Percentiles rank a stretch among this genome's conserved stretches.
Conservation (phyloP, 1,140 invertebrate genomes). For the Ostrea denselamellosa region DNA sequence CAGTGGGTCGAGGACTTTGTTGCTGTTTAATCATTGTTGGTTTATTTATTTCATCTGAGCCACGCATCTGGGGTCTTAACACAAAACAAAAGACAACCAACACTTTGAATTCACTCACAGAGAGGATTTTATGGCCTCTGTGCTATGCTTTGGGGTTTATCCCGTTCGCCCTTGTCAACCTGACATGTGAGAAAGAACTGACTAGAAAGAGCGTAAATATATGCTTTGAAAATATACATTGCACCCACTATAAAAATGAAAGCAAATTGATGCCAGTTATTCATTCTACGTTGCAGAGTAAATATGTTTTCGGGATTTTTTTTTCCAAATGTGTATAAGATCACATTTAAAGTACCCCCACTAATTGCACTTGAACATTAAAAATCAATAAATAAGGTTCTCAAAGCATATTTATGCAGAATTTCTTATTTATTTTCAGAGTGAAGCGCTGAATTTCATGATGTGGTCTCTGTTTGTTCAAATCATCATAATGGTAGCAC, state of each 20-base stretch:
- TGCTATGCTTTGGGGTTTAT: conserved; percentile 58
- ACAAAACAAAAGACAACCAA: conserved; percentile 13
- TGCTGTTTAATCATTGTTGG: conserved; percentile 57
- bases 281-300: too few species aligned
- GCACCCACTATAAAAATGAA: too few species aligned
- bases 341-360: too few species aligned
- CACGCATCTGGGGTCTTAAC: conserved; percentile 61
- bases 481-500: conserved; percentile 48
- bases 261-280: too few species aligned
- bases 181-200: conserved; percentile 57
- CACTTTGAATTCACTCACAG: neutral
- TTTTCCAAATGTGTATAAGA: too few species aligned
- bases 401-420: neutral
- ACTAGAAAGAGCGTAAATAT: conserved; percentile 54
- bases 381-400: neutral
- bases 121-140: conserved; percentile 61
- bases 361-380: too few species aligned
- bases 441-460: conserved; percentile 61
- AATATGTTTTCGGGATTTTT: too few species aligned
- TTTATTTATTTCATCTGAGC: conserved; percentile 61
- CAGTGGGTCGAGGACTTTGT: conserved; percentile 53
- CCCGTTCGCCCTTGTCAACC: conserved; percentile 56
- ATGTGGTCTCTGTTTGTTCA: conserved; percentile 61
- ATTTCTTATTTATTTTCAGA: conserved; percentile 50
- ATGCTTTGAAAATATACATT: neutral